Conservation (phyloP, 2,113 vertebrate species). For the Percina caprodes region DNA sequence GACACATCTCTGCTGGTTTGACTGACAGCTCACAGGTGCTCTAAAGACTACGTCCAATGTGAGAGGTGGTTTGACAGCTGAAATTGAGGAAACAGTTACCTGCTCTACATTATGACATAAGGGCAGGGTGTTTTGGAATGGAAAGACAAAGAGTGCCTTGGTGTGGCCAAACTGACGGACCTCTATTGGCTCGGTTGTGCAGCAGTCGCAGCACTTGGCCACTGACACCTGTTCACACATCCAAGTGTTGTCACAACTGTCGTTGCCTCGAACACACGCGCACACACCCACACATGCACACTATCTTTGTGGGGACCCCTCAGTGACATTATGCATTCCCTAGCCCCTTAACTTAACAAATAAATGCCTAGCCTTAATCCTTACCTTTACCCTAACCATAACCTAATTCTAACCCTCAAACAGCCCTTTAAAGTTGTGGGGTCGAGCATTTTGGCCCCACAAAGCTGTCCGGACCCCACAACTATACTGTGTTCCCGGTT, state of each 20-base stretch:
- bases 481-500: too few species aligned
- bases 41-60: constrained; percentile 27
- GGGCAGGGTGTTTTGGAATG: background rate
- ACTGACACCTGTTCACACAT: constrained; percentile 69
- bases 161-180: constrained; percentile 10
- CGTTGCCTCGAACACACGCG: background rate
- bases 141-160: constrained; percentile 53
- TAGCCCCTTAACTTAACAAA: too few species aligned
- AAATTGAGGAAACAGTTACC: constrained; percentile 62
- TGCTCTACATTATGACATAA: constrained; percentile 39
- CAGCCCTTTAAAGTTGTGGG: too few species aligned
- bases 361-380: too few species aligned
- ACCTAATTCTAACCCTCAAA: too few species aligned
- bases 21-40: constrained; percentile 75
- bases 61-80: constrained; percentile 70
- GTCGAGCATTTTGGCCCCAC: too few species aligned
- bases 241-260: constrained; percentile 69
- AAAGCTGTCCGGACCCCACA: too few species aligned
- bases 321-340: too few species aligned
- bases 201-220: constrained; percentile 55
- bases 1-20: constrained; percentile 43
- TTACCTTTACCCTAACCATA: too few species aligned
- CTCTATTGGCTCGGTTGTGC: constrained; percentile 31
- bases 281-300: background rate
- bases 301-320: too few species aligned